Evolutionary conservation across 2,113 vertebrate genomes (phyloP).

Genomic region (Gallinago jamesoni): DNA sequence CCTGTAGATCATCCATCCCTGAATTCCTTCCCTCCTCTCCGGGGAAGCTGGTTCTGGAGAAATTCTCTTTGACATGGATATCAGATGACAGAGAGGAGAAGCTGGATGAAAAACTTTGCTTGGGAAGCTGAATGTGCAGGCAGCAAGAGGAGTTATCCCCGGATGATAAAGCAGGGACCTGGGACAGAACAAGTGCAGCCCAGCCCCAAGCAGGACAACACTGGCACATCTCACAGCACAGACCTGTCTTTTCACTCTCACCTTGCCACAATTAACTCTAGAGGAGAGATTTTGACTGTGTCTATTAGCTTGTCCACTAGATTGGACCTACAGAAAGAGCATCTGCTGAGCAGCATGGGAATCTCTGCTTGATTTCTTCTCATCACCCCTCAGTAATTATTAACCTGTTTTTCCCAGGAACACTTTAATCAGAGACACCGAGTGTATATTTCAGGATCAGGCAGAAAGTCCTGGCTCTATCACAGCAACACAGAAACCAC

Average conservation of each 20-base stretch:
- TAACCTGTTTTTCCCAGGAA: neutral
- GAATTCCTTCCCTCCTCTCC: neutral
- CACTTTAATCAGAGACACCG: neutral
- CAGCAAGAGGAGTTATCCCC: neutral
- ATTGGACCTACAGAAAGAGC: rapidly evolving
- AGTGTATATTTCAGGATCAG: neutral
- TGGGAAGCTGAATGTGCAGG: neutral
- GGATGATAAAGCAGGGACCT: neutral
- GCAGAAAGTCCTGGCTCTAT: neutral
- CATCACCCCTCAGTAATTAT: neutral
- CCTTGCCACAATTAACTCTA: neutral
- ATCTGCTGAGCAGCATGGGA: neutral
- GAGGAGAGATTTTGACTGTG: neutral
- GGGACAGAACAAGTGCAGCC: neutral
- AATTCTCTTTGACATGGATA: neutral
- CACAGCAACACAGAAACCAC: neutral
- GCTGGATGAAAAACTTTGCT: neutral
- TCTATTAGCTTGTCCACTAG: rapidly evolving
- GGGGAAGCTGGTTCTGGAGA: neutral
- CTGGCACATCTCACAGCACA: neutral
- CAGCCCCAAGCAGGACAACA: neutral
- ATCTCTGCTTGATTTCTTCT: neutral
- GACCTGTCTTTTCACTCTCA: neutral
- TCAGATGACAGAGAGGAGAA: neutral
- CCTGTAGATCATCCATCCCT: neutral